These are phyloP conservation scores for Sicus ferrugineus DNA, from an alignment of 2,888 invertebrate species.

Conservation along the genomic window DNA sequence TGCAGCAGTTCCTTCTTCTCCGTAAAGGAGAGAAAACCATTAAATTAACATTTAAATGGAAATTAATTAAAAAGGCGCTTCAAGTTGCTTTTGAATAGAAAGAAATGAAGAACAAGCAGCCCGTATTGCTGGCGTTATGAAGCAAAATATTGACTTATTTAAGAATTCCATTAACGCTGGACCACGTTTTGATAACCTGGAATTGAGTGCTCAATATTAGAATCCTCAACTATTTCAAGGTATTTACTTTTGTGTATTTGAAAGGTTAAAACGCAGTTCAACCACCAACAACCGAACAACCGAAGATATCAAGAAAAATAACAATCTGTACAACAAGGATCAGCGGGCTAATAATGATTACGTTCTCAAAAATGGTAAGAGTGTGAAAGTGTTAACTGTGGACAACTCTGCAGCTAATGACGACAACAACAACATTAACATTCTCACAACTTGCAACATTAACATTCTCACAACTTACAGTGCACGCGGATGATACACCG, in stretches of 20 bases:
- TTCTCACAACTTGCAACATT: no score
- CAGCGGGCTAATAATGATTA: background rate
- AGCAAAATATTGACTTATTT: background rate
- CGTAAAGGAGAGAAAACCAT: no score
- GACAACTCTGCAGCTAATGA: background rate
- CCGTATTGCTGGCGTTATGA: background rate
- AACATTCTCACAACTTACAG: background rate
- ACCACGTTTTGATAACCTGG: background rate
- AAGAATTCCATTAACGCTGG: background rate
- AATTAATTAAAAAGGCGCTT: no score
- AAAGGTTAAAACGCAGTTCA: background rate
- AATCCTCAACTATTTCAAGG: background rate
- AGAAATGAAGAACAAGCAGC: no score
- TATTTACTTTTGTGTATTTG: no score
- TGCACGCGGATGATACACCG: background rate
- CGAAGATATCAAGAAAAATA: background rate
- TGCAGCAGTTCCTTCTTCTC: no score
- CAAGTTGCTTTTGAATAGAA: no score
- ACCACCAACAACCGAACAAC: no score
- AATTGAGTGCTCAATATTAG: background rate
- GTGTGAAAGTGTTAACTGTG: background rate
- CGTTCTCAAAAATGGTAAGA: background rate
- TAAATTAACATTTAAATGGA: no score
- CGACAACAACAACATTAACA: background rate
- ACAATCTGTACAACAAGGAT: background rate